A percentile compares a stretch with the other conserved stretches of the same genome.
These are phyloP conservation scores for Gobio occitaniae DNA, from an alignment of 2,797 vertebrate species.

Conservation along the genomic window DNA sequence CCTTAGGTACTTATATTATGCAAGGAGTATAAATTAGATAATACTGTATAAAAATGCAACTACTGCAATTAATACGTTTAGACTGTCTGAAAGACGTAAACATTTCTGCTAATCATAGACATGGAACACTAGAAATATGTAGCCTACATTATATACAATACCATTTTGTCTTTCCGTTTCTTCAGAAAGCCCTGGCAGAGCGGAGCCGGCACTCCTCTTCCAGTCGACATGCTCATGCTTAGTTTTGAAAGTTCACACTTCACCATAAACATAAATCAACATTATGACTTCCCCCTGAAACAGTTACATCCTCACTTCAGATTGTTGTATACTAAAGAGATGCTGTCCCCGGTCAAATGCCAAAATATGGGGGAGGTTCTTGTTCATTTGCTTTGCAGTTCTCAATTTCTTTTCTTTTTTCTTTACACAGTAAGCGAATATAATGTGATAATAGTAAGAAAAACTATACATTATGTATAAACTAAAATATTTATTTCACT, in stretches of 20 bases:
- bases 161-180: conserved; percentile 80
- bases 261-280: not conserved
- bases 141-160: conserved; percentile 61
- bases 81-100: not conserved
- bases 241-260: conserved; percentile 40
- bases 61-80: not conserved
- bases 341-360: not conserved
- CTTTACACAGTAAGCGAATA: too few species aligned
- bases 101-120: not conserved
- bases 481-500: not conserved
- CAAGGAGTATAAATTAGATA: not conserved
- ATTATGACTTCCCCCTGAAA: conserved; percentile 47
- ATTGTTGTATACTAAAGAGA: conserved; percentile 4
- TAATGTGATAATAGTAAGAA: not conserved
- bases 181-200: conserved; percentile 77
- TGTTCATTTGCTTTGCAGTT: not conserved
- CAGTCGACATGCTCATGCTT: conserved; percentile 67
- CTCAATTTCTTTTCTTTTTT: not conserved
- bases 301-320: conserved; percentile 25
- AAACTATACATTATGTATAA: not conserved
- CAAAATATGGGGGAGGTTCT: not conserved
- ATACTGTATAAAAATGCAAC: not conserved
- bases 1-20: not conserved
- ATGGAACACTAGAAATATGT: not conserved
- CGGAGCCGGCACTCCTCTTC: conserved; percentile 36